A percentile compares a stretch with the other conserved stretches of the same genome.
These are phyloP conservation scores for Drosophila ficusphila DNA, from an alignment of 1,140 invertebrate species.

Conservation along the genomic window DNA sequence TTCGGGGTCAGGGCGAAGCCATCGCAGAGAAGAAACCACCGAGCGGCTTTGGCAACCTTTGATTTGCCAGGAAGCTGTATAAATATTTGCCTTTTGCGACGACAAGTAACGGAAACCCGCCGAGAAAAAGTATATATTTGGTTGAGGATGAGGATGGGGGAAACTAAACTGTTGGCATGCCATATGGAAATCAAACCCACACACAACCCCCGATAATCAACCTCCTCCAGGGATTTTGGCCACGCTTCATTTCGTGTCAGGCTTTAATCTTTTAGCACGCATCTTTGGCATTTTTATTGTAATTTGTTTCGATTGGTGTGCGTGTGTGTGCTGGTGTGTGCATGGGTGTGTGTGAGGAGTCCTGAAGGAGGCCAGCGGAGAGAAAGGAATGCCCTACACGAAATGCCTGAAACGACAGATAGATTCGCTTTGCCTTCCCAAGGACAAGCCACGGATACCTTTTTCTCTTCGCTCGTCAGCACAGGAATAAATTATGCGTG, in stretches of 20 bases:
- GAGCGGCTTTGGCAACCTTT: conserved; percentile 54
- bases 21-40: conserved; percentile 10
- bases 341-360: conserved; percentile 26
- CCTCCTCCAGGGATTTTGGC: conserved; percentile 8
- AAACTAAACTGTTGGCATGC: conserved; percentile 38
- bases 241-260: conserved; percentile 75
- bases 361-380: neutral
- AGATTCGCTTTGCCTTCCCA: neutral
- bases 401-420: neutral
- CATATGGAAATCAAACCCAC: conserved; percentile 65
- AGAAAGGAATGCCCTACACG: conserved; percentile 18
- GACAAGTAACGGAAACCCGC: conserved; percentile 30
- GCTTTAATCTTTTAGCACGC: conserved; percentile 82
- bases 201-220: conserved; percentile 8
- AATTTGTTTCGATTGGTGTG: conserved; percentile 76
- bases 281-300: conserved; percentile 82
- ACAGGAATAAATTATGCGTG: conserved; percentile 81
- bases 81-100: conserved; percentile 74
- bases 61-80: conserved; percentile 76
- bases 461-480: conserved; percentile 39
- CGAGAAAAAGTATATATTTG: conserved; percentile 20
- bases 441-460: conserved; percentile 35
- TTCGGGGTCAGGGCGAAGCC: conserved; percentile 70
- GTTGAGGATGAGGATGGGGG: neutral
- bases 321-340: conserved; percentile 45